Conservation (phyloP, 2,113 vertebrate species). For the Lepisosteus osseus region DNA sequence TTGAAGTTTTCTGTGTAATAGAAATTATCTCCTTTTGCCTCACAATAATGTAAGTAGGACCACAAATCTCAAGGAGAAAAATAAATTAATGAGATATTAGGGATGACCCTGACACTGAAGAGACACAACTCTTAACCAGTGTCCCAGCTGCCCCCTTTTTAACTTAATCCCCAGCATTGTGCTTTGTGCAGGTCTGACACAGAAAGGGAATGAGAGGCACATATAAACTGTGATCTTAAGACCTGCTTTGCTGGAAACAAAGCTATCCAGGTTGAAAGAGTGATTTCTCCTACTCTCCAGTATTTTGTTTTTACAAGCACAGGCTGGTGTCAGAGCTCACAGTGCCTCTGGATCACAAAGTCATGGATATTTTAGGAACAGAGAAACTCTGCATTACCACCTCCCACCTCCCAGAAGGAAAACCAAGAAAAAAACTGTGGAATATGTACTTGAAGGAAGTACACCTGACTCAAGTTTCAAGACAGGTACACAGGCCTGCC, state of each 20-base stretch:
- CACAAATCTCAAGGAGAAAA: slow-evolving; percentile 7
- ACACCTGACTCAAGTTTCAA: no score
- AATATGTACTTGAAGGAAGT: no score
- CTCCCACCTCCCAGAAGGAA: no score
- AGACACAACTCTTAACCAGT: slow-evolving; percentile 1
- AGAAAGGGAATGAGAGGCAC: slow-evolving; percentile 13
- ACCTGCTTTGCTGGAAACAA: background rate
- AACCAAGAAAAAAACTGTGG: no score
- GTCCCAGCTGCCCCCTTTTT: slow-evolving; percentile 17
- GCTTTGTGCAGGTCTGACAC: slow-evolving; percentile 3
- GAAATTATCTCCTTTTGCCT: slow-evolving; percentile 21
- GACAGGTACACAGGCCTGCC: no score
- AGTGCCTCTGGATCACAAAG: no score
- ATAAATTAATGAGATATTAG: slow-evolving; percentile 1
- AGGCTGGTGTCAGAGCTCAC: no score
- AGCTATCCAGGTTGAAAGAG: slow-evolving; percentile 22
- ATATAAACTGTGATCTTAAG: slow-evolving; percentile 13
- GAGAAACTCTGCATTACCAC: no score
- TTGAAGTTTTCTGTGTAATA: slow-evolving; percentile 28
- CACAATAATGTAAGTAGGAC: slow-evolving; percentile 18
- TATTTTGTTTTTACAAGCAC: no score
- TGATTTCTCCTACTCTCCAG: background rate
- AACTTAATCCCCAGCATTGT: slow-evolving; percentile 21
- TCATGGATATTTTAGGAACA: no score
- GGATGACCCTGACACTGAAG: slow-evolving; percentile 1